A percentile compares a stretch with the other conserved stretches of the same genome.
phyloP scores from a whole-genome alignment of 2,888 invertebrate genomes.

The Volucella inanis region DNA sequence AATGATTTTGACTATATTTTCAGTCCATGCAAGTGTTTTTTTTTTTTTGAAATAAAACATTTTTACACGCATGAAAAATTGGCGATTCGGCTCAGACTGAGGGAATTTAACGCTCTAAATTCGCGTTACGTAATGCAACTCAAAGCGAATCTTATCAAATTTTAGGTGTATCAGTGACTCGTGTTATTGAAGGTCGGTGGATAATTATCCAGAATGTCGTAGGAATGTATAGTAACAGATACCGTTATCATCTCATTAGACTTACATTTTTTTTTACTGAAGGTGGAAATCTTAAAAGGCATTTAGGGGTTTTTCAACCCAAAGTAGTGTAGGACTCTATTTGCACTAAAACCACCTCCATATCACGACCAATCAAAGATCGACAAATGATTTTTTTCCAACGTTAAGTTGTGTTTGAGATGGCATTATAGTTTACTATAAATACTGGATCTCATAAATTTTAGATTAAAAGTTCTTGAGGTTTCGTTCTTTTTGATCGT shows the following conservation, averaged over 20 bases:
- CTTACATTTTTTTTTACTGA: no score
- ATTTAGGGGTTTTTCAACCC: no score
- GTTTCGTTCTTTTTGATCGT: no score
- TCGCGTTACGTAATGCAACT: constrained; percentile 83
- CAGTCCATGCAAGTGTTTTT: background rate
- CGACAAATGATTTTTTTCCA: no score
- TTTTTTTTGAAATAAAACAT: constrained; percentile 16
- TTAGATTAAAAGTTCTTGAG: no score
- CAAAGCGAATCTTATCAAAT: constrained; percentile 83
- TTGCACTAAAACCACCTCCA: no score
- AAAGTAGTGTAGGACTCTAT: no score
- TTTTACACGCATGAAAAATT: constrained; percentile 59
- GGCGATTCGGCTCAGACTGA: constrained; percentile 52
- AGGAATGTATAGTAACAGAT: background rate
- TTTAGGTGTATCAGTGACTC: constrained; percentile 62
- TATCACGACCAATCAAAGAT: no score
- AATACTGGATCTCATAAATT: no score
- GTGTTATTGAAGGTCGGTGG: constrained; percentile 65
- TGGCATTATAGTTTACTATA: no score
- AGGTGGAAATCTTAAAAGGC: no score
- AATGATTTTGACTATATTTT: background rate
- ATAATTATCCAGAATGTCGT: constrained; percentile 60
- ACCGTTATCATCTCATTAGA: background rate
- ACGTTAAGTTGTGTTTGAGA: no score
- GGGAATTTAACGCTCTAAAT: constrained; percentile 80